These are phyloP conservation scores for Platycnemis pennipes DNA, from an alignment of 2,888 invertebrate genomes.

Conservation along the genomic window DNA sequence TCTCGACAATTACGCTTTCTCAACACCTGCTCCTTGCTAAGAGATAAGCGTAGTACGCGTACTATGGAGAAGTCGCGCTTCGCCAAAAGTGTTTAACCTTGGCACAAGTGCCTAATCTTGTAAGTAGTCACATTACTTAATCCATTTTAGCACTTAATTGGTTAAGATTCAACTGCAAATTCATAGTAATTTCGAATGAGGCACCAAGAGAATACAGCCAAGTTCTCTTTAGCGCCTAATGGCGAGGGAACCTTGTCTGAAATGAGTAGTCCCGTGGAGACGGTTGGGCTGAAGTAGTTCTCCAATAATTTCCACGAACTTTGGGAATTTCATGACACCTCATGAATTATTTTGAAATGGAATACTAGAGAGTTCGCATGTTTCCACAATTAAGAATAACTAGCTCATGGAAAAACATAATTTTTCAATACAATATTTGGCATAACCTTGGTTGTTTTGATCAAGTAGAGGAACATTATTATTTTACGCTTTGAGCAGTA, in stretches of 20 bases:
- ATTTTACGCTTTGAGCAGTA: too few species aligned
- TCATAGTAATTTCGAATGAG: neutral
- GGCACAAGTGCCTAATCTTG: neutral
- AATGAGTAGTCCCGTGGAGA: neutral
- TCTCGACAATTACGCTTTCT: neutral
- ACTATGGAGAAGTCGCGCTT: neutral
- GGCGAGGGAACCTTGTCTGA: neutral
- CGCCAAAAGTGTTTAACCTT: neutral
- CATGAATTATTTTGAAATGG: too few species aligned
- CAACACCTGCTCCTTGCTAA: neutral
- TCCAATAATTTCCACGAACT: too few species aligned
- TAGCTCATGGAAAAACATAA: too few species aligned
- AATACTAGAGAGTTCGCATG: too few species aligned
- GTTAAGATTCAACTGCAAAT: neutral
- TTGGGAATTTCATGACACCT: too few species aligned
- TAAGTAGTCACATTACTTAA: neutral
- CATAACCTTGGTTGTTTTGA: too few species aligned
- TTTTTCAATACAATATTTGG: too few species aligned
- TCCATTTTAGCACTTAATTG: neutral
- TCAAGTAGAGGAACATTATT: too few species aligned
- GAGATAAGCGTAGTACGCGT: neutral
- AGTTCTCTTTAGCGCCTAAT: neutral
- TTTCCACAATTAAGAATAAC: too few species aligned
- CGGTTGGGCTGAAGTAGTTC: neutral
- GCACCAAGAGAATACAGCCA: neutral